Evolutionary conservation across 2,113 vertebrate genomes (phyloP).

Genomic region (Elanus axillaris): DNA sequence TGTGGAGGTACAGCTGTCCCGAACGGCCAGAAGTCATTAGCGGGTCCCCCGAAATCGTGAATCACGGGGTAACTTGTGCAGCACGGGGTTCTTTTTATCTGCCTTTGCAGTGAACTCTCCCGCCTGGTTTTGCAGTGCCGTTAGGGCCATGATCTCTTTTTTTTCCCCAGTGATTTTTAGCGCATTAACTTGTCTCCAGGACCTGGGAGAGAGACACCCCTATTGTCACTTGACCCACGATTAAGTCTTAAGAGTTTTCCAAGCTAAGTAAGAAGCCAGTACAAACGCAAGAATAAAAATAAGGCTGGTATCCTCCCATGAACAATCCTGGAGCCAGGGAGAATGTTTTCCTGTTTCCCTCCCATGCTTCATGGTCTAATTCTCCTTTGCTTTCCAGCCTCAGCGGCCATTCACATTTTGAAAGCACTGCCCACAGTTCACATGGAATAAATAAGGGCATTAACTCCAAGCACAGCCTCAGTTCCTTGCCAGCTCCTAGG

Average conservation of each 20-base stretch:
- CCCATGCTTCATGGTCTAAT: neutral
- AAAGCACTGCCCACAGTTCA: neutral
- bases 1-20: neutral
- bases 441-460: accelerated
- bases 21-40: neutral
- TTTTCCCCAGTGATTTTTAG: neutral
- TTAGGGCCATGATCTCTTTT: neutral
- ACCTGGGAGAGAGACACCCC: conserved; percentile 27
- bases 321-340: neutral
- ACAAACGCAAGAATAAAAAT: neutral
- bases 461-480: neutral
- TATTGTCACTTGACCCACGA: neutral
- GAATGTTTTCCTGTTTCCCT: neutral
- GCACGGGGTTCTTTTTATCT: neutral
- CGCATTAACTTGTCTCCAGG: neutral
- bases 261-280: neutral
- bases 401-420: neutral
- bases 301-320: neutral
- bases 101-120: neutral
- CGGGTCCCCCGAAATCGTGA: accelerated
- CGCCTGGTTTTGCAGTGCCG: neutral
- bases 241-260: neutral
- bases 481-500: neutral
- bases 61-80: neutral
- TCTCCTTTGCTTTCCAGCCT: neutral